Base-by-base conservation (phyloP, 1,140 invertebrate genomes). In the Luehdorfia chinensis region DNA sequence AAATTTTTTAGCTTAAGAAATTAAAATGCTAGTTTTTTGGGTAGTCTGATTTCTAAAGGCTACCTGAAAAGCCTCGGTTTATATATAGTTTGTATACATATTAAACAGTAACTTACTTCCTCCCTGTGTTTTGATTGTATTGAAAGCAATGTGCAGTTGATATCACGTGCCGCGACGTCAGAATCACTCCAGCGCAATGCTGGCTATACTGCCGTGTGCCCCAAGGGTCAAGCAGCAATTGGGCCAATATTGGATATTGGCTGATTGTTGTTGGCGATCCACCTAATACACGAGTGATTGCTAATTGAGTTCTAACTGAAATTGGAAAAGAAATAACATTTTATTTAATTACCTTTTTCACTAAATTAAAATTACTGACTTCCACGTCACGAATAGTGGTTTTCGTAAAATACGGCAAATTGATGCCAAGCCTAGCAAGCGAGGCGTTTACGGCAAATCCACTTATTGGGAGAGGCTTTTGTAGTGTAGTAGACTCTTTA, bases 101-200 rank as follows among this genome's bases (percentile, higher is more conserved):
- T 6, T 6, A n/a, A n/a, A 28, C 2, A 28, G 4, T 4, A 28
- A 71, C 76, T 75, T 44, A 83, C 80, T 83, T 71, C 30, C 59
- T 73, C 0, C 65, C 68, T 1, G 69, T 73, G 30, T 71, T 67
- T 13, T 31, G 53, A 31, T 71, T 80, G 31, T 71, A 66, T 41
- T 78, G 78, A 37, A 76, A 85, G 46, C 81, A 85, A 30, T 85
- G 81, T 0, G 81, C 81, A 0, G 75, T 66, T 0, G 81, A 78
- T 27, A 85, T 58, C 6, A 80, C 61, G 41, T 85, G 81, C 1
- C 68, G 60, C 1, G 75, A 59, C 0, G 81, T 85, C n/a, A 85
- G 50, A 6, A 85, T 81, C 7, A 75, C 66, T 9, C 75, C 81
- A 6, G 81, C 81, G 36, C 81, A 85, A 39, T 84, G 70, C 32